phyloP scores from a whole-genome alignment of 2,888 invertebrate genomes.

The Platerodrilus igneus region DNA sequence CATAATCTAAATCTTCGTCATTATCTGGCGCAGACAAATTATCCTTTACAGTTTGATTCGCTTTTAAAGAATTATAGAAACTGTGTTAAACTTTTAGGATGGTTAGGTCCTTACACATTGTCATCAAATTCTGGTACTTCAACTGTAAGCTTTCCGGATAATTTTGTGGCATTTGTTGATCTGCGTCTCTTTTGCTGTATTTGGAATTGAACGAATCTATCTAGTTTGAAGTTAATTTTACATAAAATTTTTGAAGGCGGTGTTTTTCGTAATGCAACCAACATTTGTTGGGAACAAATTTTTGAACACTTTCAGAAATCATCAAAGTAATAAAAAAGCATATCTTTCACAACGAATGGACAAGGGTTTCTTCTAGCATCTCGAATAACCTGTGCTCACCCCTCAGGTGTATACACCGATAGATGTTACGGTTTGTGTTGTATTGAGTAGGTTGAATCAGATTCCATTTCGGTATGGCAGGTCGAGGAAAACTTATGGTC shows the following conservation, averaged over 20 bases:
- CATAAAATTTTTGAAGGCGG: constrained; percentile 21
- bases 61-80: neutral
- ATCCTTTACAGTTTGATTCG: neutral
- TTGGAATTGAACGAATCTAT: constrained; percentile 17
- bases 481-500: constrained; percentile 14
- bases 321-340: constrained; percentile 23
- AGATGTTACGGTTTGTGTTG: constrained; percentile 31
- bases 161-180: constrained; percentile 15
- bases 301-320: constrained; percentile 19
- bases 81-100: neutral
- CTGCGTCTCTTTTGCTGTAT: constrained; percentile 16
- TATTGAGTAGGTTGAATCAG: constrained; percentile 31
- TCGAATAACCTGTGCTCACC: constrained; percentile 28
- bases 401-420: constrained; percentile 34
- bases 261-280: constrained; percentile 18
- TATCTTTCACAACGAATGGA: constrained; percentile 18
- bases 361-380: constrained; percentile 20
- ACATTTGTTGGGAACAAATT: constrained; percentile 7
- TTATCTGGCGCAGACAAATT: neutral
- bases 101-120: neutral
- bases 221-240: constrained; percentile 16
- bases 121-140: neutral
- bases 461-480: constrained; percentile 28
- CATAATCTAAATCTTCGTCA: too few species aligned
- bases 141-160: constrained; percentile 14